phyloP scores from a whole-genome alignment of 1,140 invertebrate species.

The Uloborus diversus region DNA sequence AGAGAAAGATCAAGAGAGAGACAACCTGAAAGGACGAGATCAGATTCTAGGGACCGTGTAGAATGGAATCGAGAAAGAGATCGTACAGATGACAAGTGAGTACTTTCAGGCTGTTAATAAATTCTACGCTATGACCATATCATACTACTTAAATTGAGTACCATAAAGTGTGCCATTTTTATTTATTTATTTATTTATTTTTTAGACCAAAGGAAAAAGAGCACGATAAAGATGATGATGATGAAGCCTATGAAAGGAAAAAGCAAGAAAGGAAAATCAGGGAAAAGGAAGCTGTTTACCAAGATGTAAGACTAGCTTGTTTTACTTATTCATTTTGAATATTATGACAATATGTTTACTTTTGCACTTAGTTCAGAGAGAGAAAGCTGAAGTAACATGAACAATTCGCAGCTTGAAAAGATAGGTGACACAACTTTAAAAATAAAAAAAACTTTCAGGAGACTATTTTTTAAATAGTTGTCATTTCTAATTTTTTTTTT shows the following conservation, averaged over 20 bases:
- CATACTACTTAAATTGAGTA: too few species aligned
- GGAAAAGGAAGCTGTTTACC: conserved; percentile 94
- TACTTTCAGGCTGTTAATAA: not conserved
- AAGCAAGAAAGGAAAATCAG: conserved; percentile 87
- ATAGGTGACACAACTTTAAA: too few species aligned
- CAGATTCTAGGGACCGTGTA: conserved; percentile 28
- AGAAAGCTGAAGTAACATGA: too few species aligned
- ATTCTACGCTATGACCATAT: not conserved
- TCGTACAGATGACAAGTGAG: conserved; percentile 32
- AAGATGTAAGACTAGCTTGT: conserved; percentile 72
- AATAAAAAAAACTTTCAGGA: too few species aligned
- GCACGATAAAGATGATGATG: conserved; percentile 75
- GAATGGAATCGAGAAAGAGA: conserved; percentile 41
- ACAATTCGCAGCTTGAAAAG: too few species aligned
- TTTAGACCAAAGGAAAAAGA: conserved; percentile 57
- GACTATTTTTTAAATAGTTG: too few species aligned
- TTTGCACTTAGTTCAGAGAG: too few species aligned
- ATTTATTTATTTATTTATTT: not conserved
- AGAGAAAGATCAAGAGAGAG: conserved; percentile 44
- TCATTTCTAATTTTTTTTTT: too few species aligned
- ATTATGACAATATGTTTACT: not conserved
- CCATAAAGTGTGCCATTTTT: not conserved
- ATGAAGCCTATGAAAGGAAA: conserved; percentile 88
- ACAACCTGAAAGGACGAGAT: conserved; percentile 58
- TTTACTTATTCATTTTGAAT: not conserved